Base-by-base conservation (phyloP, 2,797 vertebrate species). In the Hippocampus kuda region DNA sequence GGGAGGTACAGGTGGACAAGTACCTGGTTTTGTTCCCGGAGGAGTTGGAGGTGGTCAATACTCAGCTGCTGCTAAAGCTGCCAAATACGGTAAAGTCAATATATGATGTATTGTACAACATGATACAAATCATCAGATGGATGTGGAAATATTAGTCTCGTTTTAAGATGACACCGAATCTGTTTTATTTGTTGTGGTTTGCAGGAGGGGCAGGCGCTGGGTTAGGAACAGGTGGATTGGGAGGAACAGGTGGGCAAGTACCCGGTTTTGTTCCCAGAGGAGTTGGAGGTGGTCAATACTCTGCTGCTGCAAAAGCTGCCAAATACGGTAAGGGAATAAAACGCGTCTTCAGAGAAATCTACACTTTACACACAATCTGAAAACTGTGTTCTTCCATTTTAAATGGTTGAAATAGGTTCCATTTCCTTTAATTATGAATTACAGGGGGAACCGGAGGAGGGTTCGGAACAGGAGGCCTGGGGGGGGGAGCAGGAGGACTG, bases 241-340 rank as follows among this genome's bases (percentile, higher is more conserved):
- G 54, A 44, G 38, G 38, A n/a, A 12, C 41, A 68, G 57, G n/a
- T 18, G 38, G 13, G 6, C 42, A 44, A 61, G 15, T 68, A 68
- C 18, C 65, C 16, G 65, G 30, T 34, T 67, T 53, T 15, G 2
- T 16, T 5, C 66, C 49, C 18, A 53, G 53, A 57, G 53, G 51
- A 67, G 9, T 67, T 16, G 51, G 49, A 42, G 51, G 30, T 26
- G 30, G 66, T n/a, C 38, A 54, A 56, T 68, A 57, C 7, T 26
- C 68, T 69, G 68, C 68, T 51, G 68, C 68, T 24, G 68, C 68
- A 49, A 69, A 69, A 63, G 68, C 68, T 49, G 68, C 68, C 22
- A 69, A 69, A 69, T 69, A 69, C 10, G 68, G 68, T 69, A 38
- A 69, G n/a, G 12, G 42, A 65, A 65, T 65, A 26, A 3, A 65